These are phyloP conservation scores for Eulemur rubriventer DNA, from an alignment of 2,797 vertebrate genomes.

Conservation along the genomic window DNA sequence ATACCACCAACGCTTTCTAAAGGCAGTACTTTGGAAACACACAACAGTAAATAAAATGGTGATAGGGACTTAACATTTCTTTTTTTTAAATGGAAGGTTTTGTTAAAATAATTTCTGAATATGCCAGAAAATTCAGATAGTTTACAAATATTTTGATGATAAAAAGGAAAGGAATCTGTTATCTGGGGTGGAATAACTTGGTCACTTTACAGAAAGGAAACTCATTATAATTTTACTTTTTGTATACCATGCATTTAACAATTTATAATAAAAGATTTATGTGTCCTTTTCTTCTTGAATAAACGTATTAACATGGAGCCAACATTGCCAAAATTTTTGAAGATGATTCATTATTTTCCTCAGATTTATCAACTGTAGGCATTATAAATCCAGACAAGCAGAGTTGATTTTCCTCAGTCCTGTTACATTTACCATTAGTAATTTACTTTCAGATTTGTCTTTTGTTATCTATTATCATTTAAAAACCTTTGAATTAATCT, in stretches of 20 bases:
- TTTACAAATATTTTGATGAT: constrained; percentile 17
- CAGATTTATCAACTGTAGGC: not conserved
- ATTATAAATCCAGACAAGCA: not conserved
- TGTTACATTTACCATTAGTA: not conserved
- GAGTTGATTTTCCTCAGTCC: not conserved
- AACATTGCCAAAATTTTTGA: not conserved
- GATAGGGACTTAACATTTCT: not conserved
- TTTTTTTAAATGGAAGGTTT: not conserved
- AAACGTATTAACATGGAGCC: not conserved
- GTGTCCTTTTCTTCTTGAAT: not conserved
- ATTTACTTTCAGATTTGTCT: not conserved
- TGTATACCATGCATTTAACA: not conserved
- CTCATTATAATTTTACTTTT: constrained; percentile 1
- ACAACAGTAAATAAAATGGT: constrained; percentile 7
- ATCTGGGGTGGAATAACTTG: not conserved
- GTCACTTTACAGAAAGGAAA: constrained; percentile 9
- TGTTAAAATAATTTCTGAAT: constrained; percentile 6
- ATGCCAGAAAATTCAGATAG: constrained; percentile 15
- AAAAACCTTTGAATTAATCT: not conserved
- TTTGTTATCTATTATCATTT: not conserved
- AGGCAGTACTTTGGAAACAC: constrained; percentile 32
- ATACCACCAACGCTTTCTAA: constrained; percentile 88
- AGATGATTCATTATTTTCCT: not conserved
- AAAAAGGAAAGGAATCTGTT: constrained; percentile 52
- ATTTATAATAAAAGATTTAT: not conserved